A percentile compares a stretch with the other conserved stretches of the same genome.
Conservation (phyloP, 2,113 vertebrate species). For the Numenius arquata region DNA sequence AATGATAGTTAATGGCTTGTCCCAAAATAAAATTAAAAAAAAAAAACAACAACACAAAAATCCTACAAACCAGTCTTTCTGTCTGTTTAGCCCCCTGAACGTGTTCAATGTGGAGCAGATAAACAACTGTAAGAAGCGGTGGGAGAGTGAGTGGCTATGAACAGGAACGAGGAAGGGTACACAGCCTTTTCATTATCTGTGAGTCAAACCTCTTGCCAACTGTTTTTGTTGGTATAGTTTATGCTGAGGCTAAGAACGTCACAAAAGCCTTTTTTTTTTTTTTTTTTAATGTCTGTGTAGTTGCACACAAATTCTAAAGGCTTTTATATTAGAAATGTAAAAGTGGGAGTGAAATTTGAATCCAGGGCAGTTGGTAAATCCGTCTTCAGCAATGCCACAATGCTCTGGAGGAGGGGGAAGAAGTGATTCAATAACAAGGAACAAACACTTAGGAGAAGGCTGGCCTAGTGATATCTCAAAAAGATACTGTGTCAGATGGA, state of each 20-base stretch:
- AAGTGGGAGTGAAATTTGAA: constrained; percentile 10
- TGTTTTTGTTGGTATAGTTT: not conserved
- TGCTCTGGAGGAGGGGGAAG: not conserved
- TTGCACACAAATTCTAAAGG: not conserved
- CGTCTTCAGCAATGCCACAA: not conserved
- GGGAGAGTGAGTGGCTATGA: not conserved
- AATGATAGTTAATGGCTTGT: not conserved
- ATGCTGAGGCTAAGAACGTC: not conserved
- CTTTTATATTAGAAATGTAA: not conserved
- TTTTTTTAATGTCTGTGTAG: not conserved
- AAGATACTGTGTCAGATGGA: not conserved
- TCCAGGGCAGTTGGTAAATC: not conserved
- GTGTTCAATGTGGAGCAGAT: not conserved
- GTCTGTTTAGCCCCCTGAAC: not conserved
- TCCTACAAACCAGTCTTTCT: not conserved
- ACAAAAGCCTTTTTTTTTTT: not conserved
- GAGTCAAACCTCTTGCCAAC: not conserved
- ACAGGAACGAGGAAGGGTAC: constrained; percentile 8
- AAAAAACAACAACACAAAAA: too few relatives aligned
- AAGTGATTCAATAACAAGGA: not conserved
- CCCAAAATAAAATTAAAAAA: not conserved
- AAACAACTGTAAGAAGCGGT: not conserved
- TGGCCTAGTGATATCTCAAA: not conserved
- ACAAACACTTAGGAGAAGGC: not conserved
- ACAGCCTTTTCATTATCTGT: not conserved